Conservation (phyloP, 1,140 invertebrate genomes). For the Drosophila jambulina region DNA sequence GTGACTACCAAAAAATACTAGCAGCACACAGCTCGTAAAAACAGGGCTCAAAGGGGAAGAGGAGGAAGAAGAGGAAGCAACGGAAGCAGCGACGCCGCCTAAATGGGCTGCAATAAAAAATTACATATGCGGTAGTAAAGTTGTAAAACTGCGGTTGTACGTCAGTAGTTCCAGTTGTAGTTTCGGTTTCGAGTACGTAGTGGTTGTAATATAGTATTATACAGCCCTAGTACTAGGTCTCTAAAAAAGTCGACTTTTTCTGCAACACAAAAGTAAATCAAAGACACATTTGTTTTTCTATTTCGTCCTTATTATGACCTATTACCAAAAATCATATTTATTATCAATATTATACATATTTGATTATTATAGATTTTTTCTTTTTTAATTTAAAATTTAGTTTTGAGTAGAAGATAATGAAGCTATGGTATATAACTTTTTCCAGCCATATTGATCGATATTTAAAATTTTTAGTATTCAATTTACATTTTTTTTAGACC, state of each 20-base stretch:
- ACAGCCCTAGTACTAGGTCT: no score
- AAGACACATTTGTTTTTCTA: not conserved
- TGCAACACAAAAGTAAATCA: not conserved
- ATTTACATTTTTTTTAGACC: not conserved
- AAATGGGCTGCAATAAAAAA: constrained; percentile 74
- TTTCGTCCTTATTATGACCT: not conserved
- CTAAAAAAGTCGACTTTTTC: not conserved
- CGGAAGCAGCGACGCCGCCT: constrained; percentile 25
- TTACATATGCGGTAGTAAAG: constrained; percentile 75
- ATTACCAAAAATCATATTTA: no score
- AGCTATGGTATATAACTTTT: not conserved
- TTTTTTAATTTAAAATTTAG: no score
- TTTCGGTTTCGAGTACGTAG: constrained; percentile 24
- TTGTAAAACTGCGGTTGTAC: constrained; percentile 58
- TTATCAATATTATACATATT: no score
- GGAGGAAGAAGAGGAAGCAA: constrained; percentile 7
- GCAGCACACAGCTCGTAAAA: constrained; percentile 59
- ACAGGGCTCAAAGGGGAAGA: constrained; percentile 33
- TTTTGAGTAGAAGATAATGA: no score
- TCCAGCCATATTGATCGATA: not conserved
- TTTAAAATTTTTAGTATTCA: not conserved
- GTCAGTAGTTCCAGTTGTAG: constrained; percentile 41
- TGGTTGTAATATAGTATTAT: constrained; percentile 17
- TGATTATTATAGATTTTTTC: no score
- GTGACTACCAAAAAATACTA: constrained; percentile 82